These are phyloP conservation scores for Euborellia annulipes DNA, from an alignment of 1,140 invertebrate species.

Conservation along the genomic window DNA sequence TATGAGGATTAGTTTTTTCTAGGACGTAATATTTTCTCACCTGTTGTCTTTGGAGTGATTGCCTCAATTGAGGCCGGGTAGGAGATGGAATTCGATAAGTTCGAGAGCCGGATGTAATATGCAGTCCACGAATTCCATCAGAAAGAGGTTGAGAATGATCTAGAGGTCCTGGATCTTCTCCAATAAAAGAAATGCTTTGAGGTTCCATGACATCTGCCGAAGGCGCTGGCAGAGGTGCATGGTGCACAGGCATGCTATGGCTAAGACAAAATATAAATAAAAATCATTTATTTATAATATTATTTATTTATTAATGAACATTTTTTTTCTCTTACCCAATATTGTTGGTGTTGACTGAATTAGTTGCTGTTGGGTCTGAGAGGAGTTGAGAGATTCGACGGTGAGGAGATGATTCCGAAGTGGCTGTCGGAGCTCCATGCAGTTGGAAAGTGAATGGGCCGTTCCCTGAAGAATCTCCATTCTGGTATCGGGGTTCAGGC, in stretches of 20 bases:
- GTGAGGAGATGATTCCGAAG: no score
- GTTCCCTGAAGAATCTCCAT: constrained; percentile 12
- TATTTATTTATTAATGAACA: neutral
- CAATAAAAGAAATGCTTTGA: constrained; percentile 83
- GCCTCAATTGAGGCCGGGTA: constrained; percentile 42
- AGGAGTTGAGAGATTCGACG: no score
- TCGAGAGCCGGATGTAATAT: constrained; percentile 70
- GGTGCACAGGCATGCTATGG: constrained; percentile 24
- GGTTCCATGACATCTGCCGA: constrained; percentile 72
- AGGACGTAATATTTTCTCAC: neutral
- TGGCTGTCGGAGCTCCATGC: constrained; percentile 6
- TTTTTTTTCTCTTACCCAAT: constrained; percentile 30
- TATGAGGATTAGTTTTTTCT: neutral
- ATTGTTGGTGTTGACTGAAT: constrained; percentile 27
- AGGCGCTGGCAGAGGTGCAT: constrained; percentile 43
- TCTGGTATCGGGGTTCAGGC: constrained; percentile 27
- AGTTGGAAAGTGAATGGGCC: constrained; percentile 14
- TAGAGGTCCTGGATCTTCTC: constrained; percentile 29
- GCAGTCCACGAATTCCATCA: constrained; percentile 49
- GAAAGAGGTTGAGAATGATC: constrained; percentile 17
- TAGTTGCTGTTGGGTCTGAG: constrained; percentile 27
- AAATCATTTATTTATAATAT: neutral
- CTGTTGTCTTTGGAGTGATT: constrained; percentile 26
- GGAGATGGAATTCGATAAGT: constrained; percentile 77
- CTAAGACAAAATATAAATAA: constrained; percentile 1